phyloP scores from a whole-genome alignment of 2,888 invertebrate genomes.

The Pelosia muscerda region DNA sequence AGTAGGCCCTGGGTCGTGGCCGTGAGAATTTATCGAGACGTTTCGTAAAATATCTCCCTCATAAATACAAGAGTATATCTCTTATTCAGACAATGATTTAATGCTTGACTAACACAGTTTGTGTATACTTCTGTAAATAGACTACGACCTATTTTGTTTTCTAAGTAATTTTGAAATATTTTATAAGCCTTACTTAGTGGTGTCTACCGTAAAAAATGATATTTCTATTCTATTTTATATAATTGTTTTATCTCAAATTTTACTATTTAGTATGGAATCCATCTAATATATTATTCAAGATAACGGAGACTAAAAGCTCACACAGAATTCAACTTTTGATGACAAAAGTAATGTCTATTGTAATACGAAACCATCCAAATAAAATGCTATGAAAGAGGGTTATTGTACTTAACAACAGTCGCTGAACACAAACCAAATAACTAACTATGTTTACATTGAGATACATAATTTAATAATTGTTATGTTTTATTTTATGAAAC shows the following conservation, averaged over 20 bases:
- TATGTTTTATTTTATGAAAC: background rate
- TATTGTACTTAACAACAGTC: background rate
- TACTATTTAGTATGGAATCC: background rate
- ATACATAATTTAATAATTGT: background rate
- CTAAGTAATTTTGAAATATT: background rate
- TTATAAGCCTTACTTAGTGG: background rate
- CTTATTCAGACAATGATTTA: slow-evolving; percentile 36
- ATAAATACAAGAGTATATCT: slow-evolving; percentile 38
- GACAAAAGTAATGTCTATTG: background rate
- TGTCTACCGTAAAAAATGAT: background rate
- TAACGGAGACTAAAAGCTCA: background rate
- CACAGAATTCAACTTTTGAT: background rate
- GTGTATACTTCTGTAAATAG: background rate
- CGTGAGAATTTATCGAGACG: slow-evolving; percentile 37
- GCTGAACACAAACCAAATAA: background rate
- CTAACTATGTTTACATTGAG: background rate
- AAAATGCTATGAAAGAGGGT: background rate
- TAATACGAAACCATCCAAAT: background rate
- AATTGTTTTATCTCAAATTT: background rate
- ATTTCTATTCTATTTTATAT: background rate
- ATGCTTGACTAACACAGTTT: slow-evolving; percentile 18
- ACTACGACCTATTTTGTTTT: background rate
- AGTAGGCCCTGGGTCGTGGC: slow-evolving; percentile 27
- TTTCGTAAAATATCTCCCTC: slow-evolving; percentile 37
- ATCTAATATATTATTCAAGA: background rate